These are phyloP conservation scores for Listronotus oregonensis DNA, from an alignment of 1,140 invertebrate species.

Conservation along the genomic window DNA sequence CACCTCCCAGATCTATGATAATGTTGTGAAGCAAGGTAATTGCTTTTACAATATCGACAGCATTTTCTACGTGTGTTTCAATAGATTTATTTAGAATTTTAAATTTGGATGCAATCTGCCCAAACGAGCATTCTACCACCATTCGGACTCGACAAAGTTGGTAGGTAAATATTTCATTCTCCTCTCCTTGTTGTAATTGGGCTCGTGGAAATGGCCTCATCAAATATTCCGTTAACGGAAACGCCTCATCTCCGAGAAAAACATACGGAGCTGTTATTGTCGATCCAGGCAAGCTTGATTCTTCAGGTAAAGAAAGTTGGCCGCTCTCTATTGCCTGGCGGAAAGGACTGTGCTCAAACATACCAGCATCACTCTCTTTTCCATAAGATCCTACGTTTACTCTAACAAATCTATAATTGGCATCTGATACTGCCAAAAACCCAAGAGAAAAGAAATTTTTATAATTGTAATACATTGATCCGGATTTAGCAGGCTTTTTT, in stretches of 20 bases:
- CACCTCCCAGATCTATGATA: constrained; percentile 32
- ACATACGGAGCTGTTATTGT: not conserved
- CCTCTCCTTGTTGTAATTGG: no score
- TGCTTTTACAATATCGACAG: constrained; percentile 38
- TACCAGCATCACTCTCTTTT: no score
- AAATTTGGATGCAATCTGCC: constrained; percentile 51
- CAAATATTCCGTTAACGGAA: no score
- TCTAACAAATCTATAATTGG: no score
- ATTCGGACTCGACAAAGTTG: constrained; percentile 53
- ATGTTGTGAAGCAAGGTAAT: constrained; percentile 29
- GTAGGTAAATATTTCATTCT: no score
- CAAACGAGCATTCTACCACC: constrained; percentile 57
- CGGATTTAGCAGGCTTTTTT: constrained; percentile 33
- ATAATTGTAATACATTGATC: constrained; percentile 35
- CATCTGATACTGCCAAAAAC: no score
- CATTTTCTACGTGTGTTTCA: constrained; percentile 38
- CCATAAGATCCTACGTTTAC: no score
- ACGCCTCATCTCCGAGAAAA: no score
- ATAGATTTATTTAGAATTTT: constrained; percentile 36
- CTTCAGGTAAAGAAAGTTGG: constrained; percentile 32
- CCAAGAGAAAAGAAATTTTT: no score
- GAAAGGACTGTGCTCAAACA: constrained; percentile 48
- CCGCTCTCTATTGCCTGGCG: constrained; percentile 38
- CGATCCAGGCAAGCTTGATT: constrained; percentile 2
- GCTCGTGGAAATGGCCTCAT: no score